Evolutionary conservation across 1,140 invertebrate genomes (phyloP), one percentile per base, ranked within the genome.

Genomic region (Apocrypta bakeri): DNA sequence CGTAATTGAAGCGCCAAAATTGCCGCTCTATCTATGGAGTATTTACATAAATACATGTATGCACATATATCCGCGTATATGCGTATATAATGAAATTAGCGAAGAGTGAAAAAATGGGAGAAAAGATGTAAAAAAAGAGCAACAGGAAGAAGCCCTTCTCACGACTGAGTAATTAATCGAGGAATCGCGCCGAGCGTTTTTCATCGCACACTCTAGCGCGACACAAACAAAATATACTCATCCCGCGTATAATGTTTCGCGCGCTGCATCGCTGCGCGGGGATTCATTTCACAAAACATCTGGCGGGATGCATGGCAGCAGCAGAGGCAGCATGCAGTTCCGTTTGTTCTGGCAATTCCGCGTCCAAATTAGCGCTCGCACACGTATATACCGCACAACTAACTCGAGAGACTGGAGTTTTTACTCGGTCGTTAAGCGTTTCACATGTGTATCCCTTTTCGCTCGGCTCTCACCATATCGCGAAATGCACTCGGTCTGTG

Each of bases 301-400:
- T 90, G 88, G 88, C 86, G 89, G 87, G 88, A 90, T 29, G 31
- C 72, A 63, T 14, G 24, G 89, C 89, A 88, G 88, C 3, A 2
- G 33, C 33, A n/a, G n/a, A n/a, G n/a, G 40, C 86, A 88, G 90
- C 89, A 91, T 89, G 90, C 89, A 91, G 89, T 91, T 91, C 88
- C 89, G 89, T 89, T 91, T 89, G 89, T 90, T 91, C 88, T 87
- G 86, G 85, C 88, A 90, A 90, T 91, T 91, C 86, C 88, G 61
- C 72, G 88, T 89, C 89, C 88, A 88, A 91, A 91, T 91, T 91
- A 89, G 87, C 87, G 87, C 87, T 89, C 71, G 42, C 42, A 21
- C 42, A 17, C 4, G 2, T 17, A 17, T 17, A 17, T 48, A 56
- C 48, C 48, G 48, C 48, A 56, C 48, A 56, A 56, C 48, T 56